Conservation (phyloP, 2,113 vertebrate genomes). For the Elephas maximus region DNA sequence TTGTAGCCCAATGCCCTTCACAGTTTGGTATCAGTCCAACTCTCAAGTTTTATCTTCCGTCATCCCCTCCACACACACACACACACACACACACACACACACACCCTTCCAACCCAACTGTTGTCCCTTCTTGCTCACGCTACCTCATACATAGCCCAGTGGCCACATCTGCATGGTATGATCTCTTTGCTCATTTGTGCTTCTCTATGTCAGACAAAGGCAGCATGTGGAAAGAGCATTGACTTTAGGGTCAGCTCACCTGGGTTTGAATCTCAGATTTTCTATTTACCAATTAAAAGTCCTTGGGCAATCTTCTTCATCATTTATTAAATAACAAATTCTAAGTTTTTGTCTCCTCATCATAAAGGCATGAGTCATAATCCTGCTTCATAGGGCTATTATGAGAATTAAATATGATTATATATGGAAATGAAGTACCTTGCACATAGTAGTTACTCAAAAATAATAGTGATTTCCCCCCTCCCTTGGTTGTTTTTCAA, state of each 20-base stretch:
- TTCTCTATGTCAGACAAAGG: background rate
- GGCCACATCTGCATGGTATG: background rate
- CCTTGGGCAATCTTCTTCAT: background rate
- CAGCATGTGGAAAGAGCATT: background rate
- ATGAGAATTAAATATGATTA: background rate
- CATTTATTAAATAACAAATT: background rate
- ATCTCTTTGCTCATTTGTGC: background rate
- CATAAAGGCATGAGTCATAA: background rate
- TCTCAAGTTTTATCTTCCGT: background rate
- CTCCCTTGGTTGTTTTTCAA: background rate
- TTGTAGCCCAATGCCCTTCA: background rate
- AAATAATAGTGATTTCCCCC: background rate
- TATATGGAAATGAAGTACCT: background rate
- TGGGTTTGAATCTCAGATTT: background rate
- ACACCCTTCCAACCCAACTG: background rate
- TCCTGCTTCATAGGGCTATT: background rate
- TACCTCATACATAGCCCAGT: background rate
- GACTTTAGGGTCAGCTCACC: background rate
- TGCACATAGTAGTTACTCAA: background rate
- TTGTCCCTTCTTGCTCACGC: background rate
- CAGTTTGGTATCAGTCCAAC: background rate
- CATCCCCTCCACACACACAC: background rate
- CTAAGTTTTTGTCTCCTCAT: background rate
- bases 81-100: background rate
- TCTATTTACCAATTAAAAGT: background rate